A percentile compares a stretch with the other conserved stretches of the same genome.
These are phyloP conservation scores for Poeciliopsis turneri DNA, from an alignment of 2,797 vertebrate species.

Conservation along the genomic window DNA sequence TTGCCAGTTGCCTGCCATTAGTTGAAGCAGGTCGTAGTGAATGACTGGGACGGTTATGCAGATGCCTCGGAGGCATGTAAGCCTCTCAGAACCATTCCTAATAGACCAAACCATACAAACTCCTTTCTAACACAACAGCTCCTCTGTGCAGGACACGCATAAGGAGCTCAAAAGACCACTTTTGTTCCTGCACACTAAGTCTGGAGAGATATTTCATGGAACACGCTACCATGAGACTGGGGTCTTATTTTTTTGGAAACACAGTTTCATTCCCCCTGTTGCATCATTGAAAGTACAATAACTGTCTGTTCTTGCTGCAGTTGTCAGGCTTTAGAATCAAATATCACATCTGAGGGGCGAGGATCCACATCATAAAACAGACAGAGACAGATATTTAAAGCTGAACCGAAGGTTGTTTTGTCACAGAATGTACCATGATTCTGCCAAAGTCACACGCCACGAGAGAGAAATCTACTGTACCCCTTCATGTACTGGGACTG, in stretches of 20 bases:
- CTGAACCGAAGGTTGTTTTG: conserved; percentile 45
- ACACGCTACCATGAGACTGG: conserved; percentile 70
- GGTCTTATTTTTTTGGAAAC: conserved; percentile 57
- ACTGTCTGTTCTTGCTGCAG: conserved; percentile 69
- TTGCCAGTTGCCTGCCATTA: conserved; percentile 65
- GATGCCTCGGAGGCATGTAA: conserved; percentile 72
- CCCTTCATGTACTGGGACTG: conserved; percentile 20
- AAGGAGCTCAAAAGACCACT: conserved; percentile 73
- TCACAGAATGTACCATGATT: conserved; percentile 26
- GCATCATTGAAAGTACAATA: conserved; percentile 73
- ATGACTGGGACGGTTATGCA: conserved; percentile 73
- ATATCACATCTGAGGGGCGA: conserved; percentile 50
- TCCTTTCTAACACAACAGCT: conserved; percentile 65
- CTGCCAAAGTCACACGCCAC: conserved; percentile 25
- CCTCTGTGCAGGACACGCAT: conserved; percentile 69
- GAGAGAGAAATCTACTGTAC: conserved; percentile 15
- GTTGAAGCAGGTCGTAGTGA: conserved; percentile 72
- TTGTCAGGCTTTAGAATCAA: conserved; percentile 48
- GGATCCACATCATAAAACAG: conserved; percentile 57
- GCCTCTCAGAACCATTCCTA: conserved; percentile 70
- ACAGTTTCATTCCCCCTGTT: conserved; percentile 57
- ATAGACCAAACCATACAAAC: conserved; percentile 76
- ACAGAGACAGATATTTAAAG: conserved; percentile 21
- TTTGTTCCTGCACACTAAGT: conserved; percentile 78
- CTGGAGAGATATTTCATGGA: conserved; percentile 70